phyloP scores from a whole-genome alignment of 2,113 vertebrate genomes.

The Acinonyx jubatus region DNA sequence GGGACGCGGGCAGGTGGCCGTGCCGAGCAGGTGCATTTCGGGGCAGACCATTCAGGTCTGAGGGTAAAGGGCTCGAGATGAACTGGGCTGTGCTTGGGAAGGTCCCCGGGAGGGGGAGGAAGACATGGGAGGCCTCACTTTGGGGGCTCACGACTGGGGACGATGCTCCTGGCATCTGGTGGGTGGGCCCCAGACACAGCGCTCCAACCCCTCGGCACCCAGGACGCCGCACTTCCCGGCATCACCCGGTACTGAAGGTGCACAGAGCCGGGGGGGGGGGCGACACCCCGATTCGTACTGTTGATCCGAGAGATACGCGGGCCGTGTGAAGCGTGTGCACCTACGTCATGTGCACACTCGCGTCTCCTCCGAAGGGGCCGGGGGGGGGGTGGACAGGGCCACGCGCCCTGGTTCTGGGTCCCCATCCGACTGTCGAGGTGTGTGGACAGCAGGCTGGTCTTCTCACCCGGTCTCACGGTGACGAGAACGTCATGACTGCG shows the following conservation, averaged over 20 bases:
- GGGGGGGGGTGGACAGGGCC: accelerated
- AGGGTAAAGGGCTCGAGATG: too few relatives aligned
- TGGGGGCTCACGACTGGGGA: not conserved
- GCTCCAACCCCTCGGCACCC: not conserved
- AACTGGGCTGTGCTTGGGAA: too few relatives aligned
- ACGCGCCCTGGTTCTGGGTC: not conserved
- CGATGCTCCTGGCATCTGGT: not conserved
- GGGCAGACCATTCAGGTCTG: too few relatives aligned
- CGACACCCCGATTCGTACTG: too few relatives aligned
- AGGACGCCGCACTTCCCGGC: not conserved
- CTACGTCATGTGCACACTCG: accelerated
- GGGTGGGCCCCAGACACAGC: not conserved
- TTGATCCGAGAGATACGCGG: accelerated
- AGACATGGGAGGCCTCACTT: not conserved
- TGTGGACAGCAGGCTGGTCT: accelerated
- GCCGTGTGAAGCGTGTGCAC: accelerated
- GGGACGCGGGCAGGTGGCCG: too few relatives aligned
- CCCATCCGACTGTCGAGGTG: accelerated
- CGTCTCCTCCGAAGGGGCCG: not conserved
- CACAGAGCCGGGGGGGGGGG: too few relatives aligned
- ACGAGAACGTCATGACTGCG: not conserved
- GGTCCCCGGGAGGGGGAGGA: too few relatives aligned
- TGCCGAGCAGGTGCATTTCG: too few relatives aligned
- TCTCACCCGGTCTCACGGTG: accelerated
- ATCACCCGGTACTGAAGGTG: too few relatives aligned